Percentiles rank a stretch among this genome's conserved stretches.
phyloP scores from a whole-genome alignment of 1,140 invertebrate genomes.

The Probaryconus sp. region DNA sequence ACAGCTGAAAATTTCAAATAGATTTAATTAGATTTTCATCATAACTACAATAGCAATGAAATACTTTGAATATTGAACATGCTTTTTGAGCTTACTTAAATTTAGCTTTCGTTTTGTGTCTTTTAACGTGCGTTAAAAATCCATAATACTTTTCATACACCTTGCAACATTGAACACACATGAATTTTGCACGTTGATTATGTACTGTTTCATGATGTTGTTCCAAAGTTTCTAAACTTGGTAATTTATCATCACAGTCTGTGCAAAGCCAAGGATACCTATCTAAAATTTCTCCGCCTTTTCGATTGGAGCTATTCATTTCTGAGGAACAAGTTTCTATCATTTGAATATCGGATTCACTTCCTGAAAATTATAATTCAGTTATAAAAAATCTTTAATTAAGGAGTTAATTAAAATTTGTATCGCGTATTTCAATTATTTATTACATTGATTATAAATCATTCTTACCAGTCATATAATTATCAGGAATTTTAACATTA shows the following conservation, averaged over 20 bases:
- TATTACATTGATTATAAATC: slow-evolving; percentile 12
- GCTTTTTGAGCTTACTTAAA: slow-evolving; percentile 77
- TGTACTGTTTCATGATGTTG: slow-evolving; percentile 79
- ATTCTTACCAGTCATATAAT: slow-evolving; percentile 74
- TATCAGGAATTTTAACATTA: slow-evolving; percentile 73
- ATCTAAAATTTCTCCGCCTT: slow-evolving; percentile 71
- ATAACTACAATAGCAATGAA: no score
- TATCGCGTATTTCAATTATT: background rate
- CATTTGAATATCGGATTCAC: slow-evolving; percentile 74
- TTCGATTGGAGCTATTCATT: slow-evolving; percentile 54
- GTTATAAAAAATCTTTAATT: background rate
- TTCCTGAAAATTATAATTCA: slow-evolving; percentile 61
- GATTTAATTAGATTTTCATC: slow-evolving; percentile 1
- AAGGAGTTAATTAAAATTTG: background rate
- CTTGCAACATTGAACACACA: slow-evolving; percentile 81
- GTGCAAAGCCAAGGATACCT: slow-evolving; percentile 80
- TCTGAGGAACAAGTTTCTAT: slow-evolving; percentile 64
- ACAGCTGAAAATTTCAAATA: slow-evolving; percentile 70
- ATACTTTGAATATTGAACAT: slow-evolving; percentile 3
- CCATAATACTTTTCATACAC: slow-evolving; percentile 81
- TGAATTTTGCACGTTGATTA: slow-evolving; percentile 79
- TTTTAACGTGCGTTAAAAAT: slow-evolving; percentile 80
- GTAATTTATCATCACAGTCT: slow-evolving; percentile 78
- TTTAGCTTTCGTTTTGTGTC: slow-evolving; percentile 79
- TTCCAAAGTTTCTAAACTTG: slow-evolving; percentile 77